Base-by-base conservation (phyloP, 2,797 vertebrate species). In the Myotis vivesi region DNA sequence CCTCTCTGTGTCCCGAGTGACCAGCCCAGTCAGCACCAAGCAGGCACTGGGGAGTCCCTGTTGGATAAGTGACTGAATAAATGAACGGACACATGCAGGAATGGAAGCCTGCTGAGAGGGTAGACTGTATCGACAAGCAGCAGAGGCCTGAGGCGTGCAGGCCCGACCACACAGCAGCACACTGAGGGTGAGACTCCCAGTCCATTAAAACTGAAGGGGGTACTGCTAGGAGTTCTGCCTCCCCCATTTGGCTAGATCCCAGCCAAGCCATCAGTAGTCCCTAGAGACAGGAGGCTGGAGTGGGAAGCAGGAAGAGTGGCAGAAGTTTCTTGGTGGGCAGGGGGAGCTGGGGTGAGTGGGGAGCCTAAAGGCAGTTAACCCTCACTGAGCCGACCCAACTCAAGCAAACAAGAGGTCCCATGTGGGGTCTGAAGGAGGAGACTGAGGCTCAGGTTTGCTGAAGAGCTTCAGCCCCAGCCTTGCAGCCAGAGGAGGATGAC, bases 211-310 rank as follows among this genome's bases (percentile, higher is more conserved):
- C 66, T 19, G 79, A 83, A 90, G 94, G 13, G 86, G 93, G 76
- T 15, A 41, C 36, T 92, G 77, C 86, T 4, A 30, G 72, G 89
- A 95, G 97, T 69, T 75, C 85, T 85, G 79, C 87, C 53, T 64
- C 53, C 88, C 77, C 41, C 92, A 93, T 94, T 97, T 97, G 97
- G 97, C 97, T 49, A 96, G 85, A 96, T 95, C 97, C 97, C 97
- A 97, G 97, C 88, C 96, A 97, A 93, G 96, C 97, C 96, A 97
- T 97, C 97, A 97, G 94, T 33, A 59, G 68, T 69, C 96, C 91
- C 96, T n/a, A 33, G 87, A 79, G 97, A 96, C 49, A 25, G 64
- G 96, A 95, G 94, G 93, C 95, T 93, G 44, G 85, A 79, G 97
- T 93, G 93, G 96, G 96, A 97, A 96, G 95, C 94, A 96, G 96